phyloP scores from a whole-genome alignment of 2,888 invertebrate species.

The Meandrusa payeni region DNA sequence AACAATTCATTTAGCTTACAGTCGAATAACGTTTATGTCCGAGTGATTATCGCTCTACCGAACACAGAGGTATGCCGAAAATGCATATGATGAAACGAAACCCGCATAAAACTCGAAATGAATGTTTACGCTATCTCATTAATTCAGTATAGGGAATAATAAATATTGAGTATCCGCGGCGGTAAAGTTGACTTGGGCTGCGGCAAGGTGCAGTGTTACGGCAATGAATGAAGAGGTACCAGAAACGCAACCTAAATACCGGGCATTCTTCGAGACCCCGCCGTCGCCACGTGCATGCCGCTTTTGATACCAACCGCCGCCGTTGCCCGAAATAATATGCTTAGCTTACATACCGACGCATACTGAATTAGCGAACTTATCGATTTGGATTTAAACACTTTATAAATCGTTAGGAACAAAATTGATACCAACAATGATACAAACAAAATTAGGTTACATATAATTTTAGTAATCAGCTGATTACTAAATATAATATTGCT shows the following conservation, averaged over 20 bases:
- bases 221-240: constrained; percentile 78
- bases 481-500: too few relatives aligned
- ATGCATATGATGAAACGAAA: constrained; percentile 30
- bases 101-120: constrained; percentile 42
- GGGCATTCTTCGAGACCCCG: constrained; percentile 67
- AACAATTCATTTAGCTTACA: background rate
- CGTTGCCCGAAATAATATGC: constrained; percentile 64
- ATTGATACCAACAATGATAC: too few relatives aligned
- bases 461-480: too few relatives aligned
- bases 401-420: too few relatives aligned
- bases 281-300: constrained; percentile 65
- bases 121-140: constrained; percentile 52
- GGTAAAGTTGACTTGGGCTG: constrained; percentile 19
- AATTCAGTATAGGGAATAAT: constrained; percentile 52
- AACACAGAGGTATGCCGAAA: constrained; percentile 23
- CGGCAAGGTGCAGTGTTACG: constrained; percentile 69
- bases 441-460: too few relatives aligned
- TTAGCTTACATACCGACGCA: constrained; percentile 61
- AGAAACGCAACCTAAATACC: constrained; percentile 79
- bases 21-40: constrained; percentile 7
- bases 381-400: too few relatives aligned
- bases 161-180: constrained; percentile 47
- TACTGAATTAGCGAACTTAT: constrained; percentile 56
- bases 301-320: constrained; percentile 68
- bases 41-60: constrained; percentile 17